A percentile compares a stretch with the other conserved stretches of the same genome.
Conservation (phyloP, 2,113 vertebrate genomes). For the Tetrao urogallus region DNA sequence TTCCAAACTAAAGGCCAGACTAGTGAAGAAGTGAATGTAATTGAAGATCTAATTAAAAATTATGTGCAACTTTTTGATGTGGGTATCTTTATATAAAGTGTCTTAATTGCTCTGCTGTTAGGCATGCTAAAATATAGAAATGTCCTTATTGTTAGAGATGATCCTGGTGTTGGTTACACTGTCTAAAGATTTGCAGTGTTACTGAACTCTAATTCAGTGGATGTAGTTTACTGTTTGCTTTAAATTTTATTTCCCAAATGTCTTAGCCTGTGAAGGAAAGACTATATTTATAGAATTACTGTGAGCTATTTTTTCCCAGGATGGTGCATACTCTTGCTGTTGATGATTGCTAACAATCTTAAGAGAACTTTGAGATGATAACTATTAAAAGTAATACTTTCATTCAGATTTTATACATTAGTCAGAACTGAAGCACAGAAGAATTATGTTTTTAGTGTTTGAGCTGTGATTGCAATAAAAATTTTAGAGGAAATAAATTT, state of each 20-base stretch:
- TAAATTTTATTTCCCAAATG: slow-evolving; percentile 16
- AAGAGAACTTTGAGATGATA: background rate
- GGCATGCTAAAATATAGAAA: background rate
- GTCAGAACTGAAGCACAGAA: background rate
- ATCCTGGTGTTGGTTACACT: background rate
- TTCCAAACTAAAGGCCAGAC: slow-evolving; percentile 94
- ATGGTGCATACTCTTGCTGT: background rate
- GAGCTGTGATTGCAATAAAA: background rate
- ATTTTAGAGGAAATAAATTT: background rate
- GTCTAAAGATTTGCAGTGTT: background rate
- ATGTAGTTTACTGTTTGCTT: slow-evolving; percentile 2
- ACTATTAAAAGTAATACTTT: background rate
- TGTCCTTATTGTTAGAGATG: background rate
- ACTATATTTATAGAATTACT: background rate
- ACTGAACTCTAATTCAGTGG: background rate
- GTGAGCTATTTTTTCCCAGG: background rate
- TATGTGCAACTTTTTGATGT: slow-evolving; percentile 93
- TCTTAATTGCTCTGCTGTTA: background rate
- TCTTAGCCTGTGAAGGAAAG: background rate
- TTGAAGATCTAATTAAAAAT: slow-evolving; percentile 92
- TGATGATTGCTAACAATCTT: background rate
- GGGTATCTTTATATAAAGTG: slow-evolving; percentile 62
- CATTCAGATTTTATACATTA: background rate
- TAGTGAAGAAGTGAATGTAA: slow-evolving; percentile 87
- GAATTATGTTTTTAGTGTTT: background rate